Percentiles rank a stretch among this genome's conserved stretches.
phyloP scores from a whole-genome alignment of 2,797 vertebrate genomes.

The Cacajao melanocephalus region DNA sequence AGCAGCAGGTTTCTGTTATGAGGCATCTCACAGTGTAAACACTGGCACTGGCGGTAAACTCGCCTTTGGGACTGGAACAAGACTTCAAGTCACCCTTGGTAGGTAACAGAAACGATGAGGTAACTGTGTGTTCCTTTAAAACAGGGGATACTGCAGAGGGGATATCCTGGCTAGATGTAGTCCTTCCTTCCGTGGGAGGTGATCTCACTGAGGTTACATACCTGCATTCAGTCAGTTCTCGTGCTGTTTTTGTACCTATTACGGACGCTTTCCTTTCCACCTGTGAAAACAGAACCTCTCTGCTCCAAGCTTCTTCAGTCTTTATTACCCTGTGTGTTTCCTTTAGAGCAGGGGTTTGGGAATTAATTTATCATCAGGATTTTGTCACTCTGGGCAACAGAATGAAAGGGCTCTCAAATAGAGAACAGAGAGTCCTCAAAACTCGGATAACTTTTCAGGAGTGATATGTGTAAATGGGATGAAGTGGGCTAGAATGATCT shows the following conservation, averaged over 20 bases:
- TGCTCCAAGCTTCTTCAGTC: background rate
- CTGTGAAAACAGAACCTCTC: constrained; percentile 2
- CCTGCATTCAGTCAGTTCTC: background rate
- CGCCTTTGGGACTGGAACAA: constrained; percentile 58
- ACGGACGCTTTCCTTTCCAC: background rate
- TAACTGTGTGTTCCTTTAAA: background rate
- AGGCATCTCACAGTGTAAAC: constrained; percentile 28
- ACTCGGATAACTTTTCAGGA: background rate
- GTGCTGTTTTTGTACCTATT: background rate
- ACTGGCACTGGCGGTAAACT: background rate
- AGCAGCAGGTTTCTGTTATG: constrained; percentile 46
- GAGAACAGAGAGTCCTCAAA: background rate
- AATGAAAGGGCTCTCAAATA: background rate
- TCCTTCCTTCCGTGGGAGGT: background rate
- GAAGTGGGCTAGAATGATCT: background rate
- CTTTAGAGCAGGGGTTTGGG: constrained; percentile 6
- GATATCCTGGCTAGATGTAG: background rate
- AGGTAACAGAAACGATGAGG: constrained; percentile 18
- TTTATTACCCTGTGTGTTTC: background rate
- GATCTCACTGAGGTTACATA: background rate
- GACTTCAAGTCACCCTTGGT: constrained; percentile 64
- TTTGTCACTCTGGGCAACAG: constrained; percentile 33
- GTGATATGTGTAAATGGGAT: background rate
- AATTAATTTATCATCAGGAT: constrained; percentile 16
- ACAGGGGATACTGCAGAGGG: background rate